Percentiles rank a stretch among this genome's conserved stretches.
Conservation (phyloP, 2,797 vertebrate species). For the Synanceia verrucosa region DNA sequence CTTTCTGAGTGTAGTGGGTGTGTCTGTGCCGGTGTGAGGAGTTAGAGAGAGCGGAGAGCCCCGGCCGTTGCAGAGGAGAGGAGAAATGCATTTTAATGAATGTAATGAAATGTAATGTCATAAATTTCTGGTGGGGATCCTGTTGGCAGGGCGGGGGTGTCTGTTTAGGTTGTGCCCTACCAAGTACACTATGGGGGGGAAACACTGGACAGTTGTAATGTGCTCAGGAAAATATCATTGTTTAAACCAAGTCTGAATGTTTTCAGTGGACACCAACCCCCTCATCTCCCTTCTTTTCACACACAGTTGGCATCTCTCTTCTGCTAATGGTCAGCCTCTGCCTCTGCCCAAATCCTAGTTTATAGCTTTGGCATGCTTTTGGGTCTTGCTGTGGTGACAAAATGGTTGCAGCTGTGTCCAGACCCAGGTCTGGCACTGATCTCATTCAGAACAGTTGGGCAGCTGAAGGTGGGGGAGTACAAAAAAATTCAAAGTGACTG, state of each 20-base stretch:
- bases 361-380: constrained; percentile 65
- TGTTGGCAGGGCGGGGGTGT: no score
- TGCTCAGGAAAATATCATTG: not conserved
- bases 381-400: constrained; percentile 75
- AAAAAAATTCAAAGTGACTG: not conserved
- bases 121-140: no score
- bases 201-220: not conserved
- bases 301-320: constrained; percentile 32
- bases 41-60: no score
- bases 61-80: no score
- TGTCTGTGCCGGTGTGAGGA: no score
- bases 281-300: constrained; percentile 22
- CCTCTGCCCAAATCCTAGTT: constrained; percentile 50
- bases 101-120: no score
- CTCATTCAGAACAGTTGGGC: constrained; percentile 51
- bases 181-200: no score
- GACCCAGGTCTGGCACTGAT: constrained; percentile 56
- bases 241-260: not conserved
- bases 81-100: no score
- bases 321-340: constrained; percentile 30
- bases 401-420: constrained; percentile 76
- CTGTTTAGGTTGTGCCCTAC: no score
- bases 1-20: no score
- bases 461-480: constrained; percentile 26
- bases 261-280: not conserved